Evolutionary conservation across 2,797 vertebrate genomes (phyloP).

Genomic region (Crax fasciolata): DNA sequence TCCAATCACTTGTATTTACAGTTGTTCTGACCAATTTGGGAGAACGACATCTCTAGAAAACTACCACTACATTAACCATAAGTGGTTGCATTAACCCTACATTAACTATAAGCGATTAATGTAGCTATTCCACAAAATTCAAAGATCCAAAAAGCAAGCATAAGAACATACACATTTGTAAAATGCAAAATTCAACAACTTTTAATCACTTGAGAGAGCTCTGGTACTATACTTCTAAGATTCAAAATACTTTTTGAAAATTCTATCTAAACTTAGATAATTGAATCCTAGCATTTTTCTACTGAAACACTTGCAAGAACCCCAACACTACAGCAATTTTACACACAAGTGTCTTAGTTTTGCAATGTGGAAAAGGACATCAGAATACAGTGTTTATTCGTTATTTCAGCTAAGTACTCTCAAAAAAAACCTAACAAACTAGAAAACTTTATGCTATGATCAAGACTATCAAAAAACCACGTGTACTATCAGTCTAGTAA

Average conservation of each 20-base stretch:
- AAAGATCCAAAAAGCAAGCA: background rate
- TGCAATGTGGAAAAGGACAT: background rate
- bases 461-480: background rate
- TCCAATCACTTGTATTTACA: background rate
- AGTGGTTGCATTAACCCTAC: too few relatives aligned
- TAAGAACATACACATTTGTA: background rate
- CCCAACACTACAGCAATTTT: background rate
- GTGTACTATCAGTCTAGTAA: background rate
- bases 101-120: background rate
- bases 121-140: background rate
- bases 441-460: background rate
- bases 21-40: background rate
- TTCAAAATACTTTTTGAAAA: background rate
- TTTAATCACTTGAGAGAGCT: background rate
- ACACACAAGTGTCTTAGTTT: background rate
- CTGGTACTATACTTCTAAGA: background rate
- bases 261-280: background rate
- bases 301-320: background rate
- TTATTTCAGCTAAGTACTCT: background rate
- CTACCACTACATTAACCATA: background rate
- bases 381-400: background rate
- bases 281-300: background rate
- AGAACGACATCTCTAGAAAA: background rate
- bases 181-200: background rate
- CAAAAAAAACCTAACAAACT: background rate